Conservation (phyloP, 2,888 invertebrate species). For the Antitype chi region DNA sequence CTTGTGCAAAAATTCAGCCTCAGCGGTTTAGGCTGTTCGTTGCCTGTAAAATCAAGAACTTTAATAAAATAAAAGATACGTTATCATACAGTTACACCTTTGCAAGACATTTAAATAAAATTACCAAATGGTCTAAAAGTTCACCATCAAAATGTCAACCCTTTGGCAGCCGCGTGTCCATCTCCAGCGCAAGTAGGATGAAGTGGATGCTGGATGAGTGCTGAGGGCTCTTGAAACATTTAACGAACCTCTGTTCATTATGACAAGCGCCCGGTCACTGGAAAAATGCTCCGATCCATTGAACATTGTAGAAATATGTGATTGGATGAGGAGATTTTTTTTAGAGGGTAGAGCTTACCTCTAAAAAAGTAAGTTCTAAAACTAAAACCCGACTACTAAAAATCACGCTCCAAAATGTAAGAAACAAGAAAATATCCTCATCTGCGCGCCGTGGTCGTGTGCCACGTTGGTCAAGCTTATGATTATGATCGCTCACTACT, state of each 20-base stretch:
- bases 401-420: too few relatives aligned
- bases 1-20: neutral
- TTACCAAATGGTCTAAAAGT: neutral
- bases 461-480: too few relatives aligned
- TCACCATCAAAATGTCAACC: conserved; percentile 15
- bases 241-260: conserved; percentile 70
- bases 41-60: neutral
- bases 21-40: neutral
- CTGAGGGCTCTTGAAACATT: conserved; percentile 69
- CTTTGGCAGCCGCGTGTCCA: conserved; percentile 50
- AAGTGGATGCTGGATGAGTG: conserved; percentile 32
- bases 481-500: too few relatives aligned
- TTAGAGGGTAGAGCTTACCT: neutral
- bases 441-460: too few relatives aligned
- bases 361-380: too few relatives aligned
- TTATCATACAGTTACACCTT: too few relatives aligned
- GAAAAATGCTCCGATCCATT: conserved; percentile 37
- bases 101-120: too few relatives aligned
- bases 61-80: too few relatives aligned
- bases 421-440: too few relatives aligned
- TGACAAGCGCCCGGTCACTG: conserved; percentile 18
- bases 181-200: conserved; percentile 32
- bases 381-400: too few relatives aligned
- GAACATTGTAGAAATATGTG: neutral
- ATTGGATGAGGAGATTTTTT: conserved; percentile 1